Percentiles rank a stretch among this genome's conserved stretches.
Evolutionary conservation across 2,888 invertebrate species (phyloP).

Genomic region (Epirrhoe alternata): DNA sequence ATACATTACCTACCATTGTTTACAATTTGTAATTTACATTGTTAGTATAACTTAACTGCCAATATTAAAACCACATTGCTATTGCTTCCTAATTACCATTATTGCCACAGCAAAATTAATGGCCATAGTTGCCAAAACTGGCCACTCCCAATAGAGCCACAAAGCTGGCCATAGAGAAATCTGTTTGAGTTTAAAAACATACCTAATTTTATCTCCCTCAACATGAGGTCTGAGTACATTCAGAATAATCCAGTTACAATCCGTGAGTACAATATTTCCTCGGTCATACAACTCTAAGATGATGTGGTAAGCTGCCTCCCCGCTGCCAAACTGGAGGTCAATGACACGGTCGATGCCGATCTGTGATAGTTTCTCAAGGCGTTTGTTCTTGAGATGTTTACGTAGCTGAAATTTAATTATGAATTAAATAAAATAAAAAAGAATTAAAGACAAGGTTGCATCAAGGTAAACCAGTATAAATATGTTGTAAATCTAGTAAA

Average conservation of each 20-base stretch:
- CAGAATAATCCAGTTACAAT: conserved; percentile 94
- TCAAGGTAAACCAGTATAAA: no score
- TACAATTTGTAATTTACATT: no score
- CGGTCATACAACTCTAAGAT: conserved; percentile 97
- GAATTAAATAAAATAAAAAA: background rate
- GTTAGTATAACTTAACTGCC: no score
- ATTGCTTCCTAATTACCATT: no score
- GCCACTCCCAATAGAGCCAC: no score
- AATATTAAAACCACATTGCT: no score
- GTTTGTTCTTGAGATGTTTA: conserved; percentile 98
- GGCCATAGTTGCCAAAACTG: no score
- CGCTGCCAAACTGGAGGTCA: conserved; percentile 97
- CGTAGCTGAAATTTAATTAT: conserved; percentile 91
- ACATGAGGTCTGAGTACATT: conserved; percentile 96
- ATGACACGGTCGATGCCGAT: conserved; percentile 97
- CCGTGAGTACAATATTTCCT: conserved; percentile 98
- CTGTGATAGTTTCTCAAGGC: conserved; percentile 94
- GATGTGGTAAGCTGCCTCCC: conserved; percentile 97
- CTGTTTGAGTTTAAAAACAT: no score
- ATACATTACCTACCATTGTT: background rate
- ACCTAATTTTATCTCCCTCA: conserved; percentile 94
- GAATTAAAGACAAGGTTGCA: no score
- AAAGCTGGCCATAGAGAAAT: no score
- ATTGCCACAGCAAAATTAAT: no score
- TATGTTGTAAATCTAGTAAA: background rate